These are phyloP conservation scores for Trachymyrmex cornetzi DNA, from an alignment of 1,140 invertebrate species.

Conservation along the genomic window DNA sequence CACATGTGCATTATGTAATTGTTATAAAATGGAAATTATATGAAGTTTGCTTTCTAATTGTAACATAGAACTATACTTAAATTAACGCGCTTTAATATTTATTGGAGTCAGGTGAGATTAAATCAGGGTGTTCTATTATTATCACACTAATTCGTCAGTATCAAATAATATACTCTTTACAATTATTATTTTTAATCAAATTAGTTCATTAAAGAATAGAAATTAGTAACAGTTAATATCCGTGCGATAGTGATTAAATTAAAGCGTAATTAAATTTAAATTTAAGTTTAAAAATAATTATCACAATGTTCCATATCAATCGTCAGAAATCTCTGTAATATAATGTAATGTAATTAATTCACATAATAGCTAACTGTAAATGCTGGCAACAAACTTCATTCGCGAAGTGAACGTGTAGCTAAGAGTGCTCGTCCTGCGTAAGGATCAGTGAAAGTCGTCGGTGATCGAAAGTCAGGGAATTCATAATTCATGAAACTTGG, in stretches of 20 bases:
- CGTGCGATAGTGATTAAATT: not conserved
- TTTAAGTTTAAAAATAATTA: not conserved
- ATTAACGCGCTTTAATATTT: not conserved
- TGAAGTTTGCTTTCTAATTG: constrained; percentile 43
- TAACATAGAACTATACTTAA: not conserved
- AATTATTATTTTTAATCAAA: constrained; percentile 3
- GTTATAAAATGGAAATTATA: constrained; percentile 39
- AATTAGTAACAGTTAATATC: constrained; percentile 13
- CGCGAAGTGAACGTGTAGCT: constrained; percentile 26
- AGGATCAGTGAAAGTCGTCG: constrained; percentile 61
- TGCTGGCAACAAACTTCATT: not conserved
- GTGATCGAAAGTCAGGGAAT: constrained; percentile 57
- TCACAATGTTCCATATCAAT: not conserved
- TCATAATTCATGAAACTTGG: constrained; percentile 60
- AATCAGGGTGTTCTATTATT: not conserved
- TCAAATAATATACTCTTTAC: not conserved
- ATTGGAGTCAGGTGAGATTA: not conserved
- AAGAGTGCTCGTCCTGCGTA: constrained; percentile 55
- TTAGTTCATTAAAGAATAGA: not conserved
- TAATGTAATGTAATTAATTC: not conserved
- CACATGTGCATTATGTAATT: constrained; percentile 35
- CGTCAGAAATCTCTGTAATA: not conserved
- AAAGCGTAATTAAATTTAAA: not conserved
- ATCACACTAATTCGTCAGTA: not conserved
- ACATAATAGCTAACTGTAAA: constrained; percentile 4